A percentile compares a stretch with the other conserved stretches of the same genome.
These are phyloP conservation scores for Teleogryllus oceanicus DNA, from an alignment of 2,888 invertebrate species.

Conservation along the genomic window DNA sequence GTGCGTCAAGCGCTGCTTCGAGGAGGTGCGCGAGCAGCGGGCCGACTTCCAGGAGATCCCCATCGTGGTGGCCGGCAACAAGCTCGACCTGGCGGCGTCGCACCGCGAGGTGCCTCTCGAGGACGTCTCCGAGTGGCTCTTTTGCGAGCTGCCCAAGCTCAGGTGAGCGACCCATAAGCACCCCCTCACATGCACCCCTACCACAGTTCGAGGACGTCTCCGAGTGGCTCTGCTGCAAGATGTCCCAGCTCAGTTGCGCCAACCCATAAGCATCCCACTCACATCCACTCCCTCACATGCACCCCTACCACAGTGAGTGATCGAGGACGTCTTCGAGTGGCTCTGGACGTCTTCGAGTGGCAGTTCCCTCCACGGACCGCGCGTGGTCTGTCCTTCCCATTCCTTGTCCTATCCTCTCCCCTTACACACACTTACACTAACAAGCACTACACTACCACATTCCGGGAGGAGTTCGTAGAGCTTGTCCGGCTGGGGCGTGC, in stretches of 20 bases:
- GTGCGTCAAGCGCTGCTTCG: constrained; percentile 69
- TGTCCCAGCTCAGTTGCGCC: constrained; percentile 64
- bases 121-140: constrained; percentile 78
- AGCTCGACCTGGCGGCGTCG: constrained; percentile 69
- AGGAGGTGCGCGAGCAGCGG: constrained; percentile 78
- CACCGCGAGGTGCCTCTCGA: constrained; percentile 70
- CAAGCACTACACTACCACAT: no score
- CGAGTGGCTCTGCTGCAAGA: constrained; percentile 75
- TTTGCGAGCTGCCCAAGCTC: constrained; percentile 68
- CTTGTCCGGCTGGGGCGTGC: no score
- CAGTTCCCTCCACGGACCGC: no score
- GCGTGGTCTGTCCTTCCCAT: no score
- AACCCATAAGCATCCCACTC: neutral
- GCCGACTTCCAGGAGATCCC: constrained; percentile 77
- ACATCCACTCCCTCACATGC: neutral
- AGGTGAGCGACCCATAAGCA: constrained; percentile 50
- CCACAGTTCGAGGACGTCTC: constrained; percentile 65
- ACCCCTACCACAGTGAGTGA: constrained; percentile 38
- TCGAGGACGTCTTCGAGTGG: constrained; percentile 80
- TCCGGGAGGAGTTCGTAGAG: no score
- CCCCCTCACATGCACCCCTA: neutral
- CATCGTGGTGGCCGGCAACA: constrained; percentile 83
- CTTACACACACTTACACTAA: no score
- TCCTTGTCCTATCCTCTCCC: no score
- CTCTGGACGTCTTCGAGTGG: no score